phyloP scores from a whole-genome alignment of 2,888 invertebrate species.

The Tachina lurida region DNA sequence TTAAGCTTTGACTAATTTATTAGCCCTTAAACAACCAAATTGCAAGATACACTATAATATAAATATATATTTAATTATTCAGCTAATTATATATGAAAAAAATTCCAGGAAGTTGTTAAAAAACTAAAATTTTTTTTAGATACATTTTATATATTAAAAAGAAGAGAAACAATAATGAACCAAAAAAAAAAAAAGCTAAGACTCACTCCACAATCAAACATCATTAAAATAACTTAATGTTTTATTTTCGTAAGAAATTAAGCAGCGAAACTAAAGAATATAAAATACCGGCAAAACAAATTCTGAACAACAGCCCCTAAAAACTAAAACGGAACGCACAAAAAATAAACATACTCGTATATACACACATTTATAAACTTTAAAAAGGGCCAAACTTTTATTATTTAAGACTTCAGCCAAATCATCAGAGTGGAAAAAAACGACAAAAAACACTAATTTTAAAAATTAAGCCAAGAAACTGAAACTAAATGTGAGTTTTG shows the following conservation, averaged over 20 bases:
- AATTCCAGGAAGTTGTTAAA: constrained; percentile 64
- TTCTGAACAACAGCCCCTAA: constrained; percentile 9
- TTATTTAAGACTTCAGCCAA: constrained; percentile 9
- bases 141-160: constrained; percentile 34
- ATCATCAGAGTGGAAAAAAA: constrained; percentile 45
- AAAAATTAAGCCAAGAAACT: constrained; percentile 41
- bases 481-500: constrained; percentile 56
- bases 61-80: background rate
- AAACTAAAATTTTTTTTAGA: background rate
- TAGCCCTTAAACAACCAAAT: too few species aligned
- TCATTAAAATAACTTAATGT: constrained; percentile 62
- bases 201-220: constrained; percentile 58
- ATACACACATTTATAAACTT: background rate
- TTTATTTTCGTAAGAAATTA: constrained; percentile 51
- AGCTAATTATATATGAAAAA: constrained; percentile 28
- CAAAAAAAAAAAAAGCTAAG: constrained; percentile 12
- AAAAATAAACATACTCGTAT: background rate
- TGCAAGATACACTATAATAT: too few species aligned
- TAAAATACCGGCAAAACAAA: background rate
- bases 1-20: too few species aligned
- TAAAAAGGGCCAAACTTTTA: constrained; percentile 45
- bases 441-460: constrained; percentile 53
- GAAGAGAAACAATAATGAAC: constrained; percentile 30
- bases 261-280: constrained; percentile 26
- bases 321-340: constrained; percentile 16